Evolutionary conservation across 2,113 vertebrate genomes (phyloP), one percentile per base, ranked within the genome.

Genomic region (Corythaeola cristata): DNA sequence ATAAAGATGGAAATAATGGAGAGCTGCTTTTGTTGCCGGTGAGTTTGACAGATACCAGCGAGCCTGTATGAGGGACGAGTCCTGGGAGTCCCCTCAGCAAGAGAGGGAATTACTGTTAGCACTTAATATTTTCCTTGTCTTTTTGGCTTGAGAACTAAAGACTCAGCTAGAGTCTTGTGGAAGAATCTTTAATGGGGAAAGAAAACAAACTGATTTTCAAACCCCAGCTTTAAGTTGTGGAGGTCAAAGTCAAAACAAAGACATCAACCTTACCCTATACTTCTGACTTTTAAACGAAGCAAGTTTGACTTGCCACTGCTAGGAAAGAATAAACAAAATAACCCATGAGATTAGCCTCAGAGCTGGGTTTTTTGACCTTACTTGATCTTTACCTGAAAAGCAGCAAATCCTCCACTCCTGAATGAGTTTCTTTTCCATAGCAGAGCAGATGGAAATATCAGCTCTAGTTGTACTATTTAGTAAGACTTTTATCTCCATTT

Each of bases 301-400:
- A 71, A 12, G 28, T 88, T 69, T 90, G 52, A 74, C 47, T 59
- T 96, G 32, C 7, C 18, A 33, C 26, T 86, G n/a, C 41, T 47
- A 67, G 53, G 33, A 49, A 90, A 52, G 41, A 69, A 92, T 66
- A 92, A 92, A 81, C 81, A 94, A 77, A 76, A 33, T 45, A 64
- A 50, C 56, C 23, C 47, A 44, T 44, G 64, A 90, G 64, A 92
- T 78, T 78, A 91, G 9, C 64, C 73, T 85, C 22, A 0, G 26
- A 74, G 87, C 17, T 32, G 49, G 49, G 59, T 93, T 83, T 20
- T 59, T 35, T 81, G 76, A 96, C 56, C 56, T 91, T 75, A 59
- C 11, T 28, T 60, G 72, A 79, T 86, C 55, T 93, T 86, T 84
- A 84, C 52, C 39, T 52, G 60, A 78, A 92, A 92, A 87, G 33